A percentile compares a stretch with the other conserved stretches of the same genome.
These are phyloP conservation scores for Andrena bucephala DNA, from an alignment of 2,888 invertebrate genomes.

Conservation along the genomic window DNA sequence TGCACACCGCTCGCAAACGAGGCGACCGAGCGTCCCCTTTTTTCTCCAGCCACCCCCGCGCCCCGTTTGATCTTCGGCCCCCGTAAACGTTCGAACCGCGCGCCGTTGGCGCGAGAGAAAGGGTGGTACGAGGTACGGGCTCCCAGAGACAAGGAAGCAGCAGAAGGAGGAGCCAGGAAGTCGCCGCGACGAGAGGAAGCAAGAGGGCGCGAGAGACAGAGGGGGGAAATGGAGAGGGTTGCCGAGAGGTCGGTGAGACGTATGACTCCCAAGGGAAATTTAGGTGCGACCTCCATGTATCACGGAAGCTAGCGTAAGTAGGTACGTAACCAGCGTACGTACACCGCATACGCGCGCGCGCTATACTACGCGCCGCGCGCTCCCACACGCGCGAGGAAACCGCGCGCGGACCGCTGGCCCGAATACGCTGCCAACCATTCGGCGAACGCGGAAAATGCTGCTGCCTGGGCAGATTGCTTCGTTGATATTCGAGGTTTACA, in stretches of 20 bases:
- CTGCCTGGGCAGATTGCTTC: not conserved
- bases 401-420: not conserved
- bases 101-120: not conserved
- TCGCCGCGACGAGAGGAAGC: slow-evolving; percentile 5
- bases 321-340: slow-evolving; percentile 75
- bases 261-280: slow-evolving; percentile 80
- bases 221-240: slow-evolving; percentile 56
- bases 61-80: slow-evolving; percentile 20
- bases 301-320: slow-evolving; percentile 78
- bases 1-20: slow-evolving; percentile 2
- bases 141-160: not conserved
- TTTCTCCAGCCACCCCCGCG: not conserved
- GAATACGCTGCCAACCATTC: slow-evolving; percentile 37
- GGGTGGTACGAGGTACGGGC: not conserved
- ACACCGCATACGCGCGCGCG: slow-evolving; percentile 51
- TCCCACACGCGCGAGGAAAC: slow-evolving; percentile 27
- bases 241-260: slow-evolving; percentile 72
- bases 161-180: slow-evolving; percentile 19
- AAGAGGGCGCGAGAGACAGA: slow-evolving; percentile 39
- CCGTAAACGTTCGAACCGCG: slow-evolving; percentile 3
- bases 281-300: slow-evolving; percentile 82
- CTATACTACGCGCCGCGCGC: not conserved
- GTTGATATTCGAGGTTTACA: slow-evolving; percentile 20
- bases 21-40: not conserved
- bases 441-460: slow-evolving; percentile 25